These are phyloP conservation scores for Papilio polytes DNA, from an alignment of 1,140 invertebrate species.

Conservation along the genomic window DNA sequence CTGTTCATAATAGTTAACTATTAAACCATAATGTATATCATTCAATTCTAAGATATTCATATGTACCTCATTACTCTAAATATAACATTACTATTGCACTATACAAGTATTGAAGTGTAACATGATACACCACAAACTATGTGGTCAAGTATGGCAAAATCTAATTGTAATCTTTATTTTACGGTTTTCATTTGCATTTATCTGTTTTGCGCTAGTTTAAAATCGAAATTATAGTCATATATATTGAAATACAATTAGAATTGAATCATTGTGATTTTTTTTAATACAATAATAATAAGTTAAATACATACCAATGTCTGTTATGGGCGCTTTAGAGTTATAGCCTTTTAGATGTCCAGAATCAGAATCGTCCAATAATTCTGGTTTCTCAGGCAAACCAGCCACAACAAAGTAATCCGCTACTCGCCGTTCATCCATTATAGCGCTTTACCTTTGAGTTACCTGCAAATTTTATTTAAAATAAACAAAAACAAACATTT, in stretches of 20 bases:
- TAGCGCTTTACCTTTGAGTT: constrained; percentile 51
- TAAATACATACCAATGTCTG: constrained; percentile 88
- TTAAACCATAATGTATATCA: neutral
- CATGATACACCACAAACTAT: constrained; percentile 1
- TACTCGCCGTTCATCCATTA: constrained; percentile 92
- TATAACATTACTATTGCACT: neutral
- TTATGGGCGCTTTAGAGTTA: constrained; percentile 94
- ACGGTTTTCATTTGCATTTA: neutral
- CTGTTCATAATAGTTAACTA: neutral
- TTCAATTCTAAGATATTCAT: neutral
- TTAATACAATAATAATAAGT: neutral
- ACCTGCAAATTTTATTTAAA: constrained; percentile 37
- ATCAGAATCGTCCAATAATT: constrained; percentile 93
- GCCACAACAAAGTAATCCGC: constrained; percentile 99
- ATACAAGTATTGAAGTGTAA: neutral
- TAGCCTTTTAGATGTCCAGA: constrained; percentile 91
- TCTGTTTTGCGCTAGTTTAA: neutral
- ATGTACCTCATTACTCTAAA: neutral
- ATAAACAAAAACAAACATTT: constrained; percentile 20
- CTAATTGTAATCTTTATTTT: neutral
- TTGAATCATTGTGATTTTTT: neutral
- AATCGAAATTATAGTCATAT: neutral
- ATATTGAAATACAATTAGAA: neutral
- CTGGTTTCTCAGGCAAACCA: constrained; percentile 92
- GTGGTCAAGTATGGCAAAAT: constrained; percentile 12